Base-by-base conservation (phyloP, 2,888 invertebrate species). In the Leptarthrus brevirostris region DNA sequence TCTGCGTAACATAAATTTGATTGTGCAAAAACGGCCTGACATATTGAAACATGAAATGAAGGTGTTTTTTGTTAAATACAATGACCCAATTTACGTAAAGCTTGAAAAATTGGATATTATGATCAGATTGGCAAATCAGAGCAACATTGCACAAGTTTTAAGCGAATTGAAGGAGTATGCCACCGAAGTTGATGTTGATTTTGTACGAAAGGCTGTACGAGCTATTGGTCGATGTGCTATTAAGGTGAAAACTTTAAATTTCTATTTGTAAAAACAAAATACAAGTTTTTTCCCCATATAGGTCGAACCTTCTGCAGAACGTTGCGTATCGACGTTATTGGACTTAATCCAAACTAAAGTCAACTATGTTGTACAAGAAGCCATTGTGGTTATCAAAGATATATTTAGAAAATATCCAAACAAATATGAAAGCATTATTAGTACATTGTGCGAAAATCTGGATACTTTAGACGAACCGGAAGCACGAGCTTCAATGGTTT, bases 21-120 rank as follows among this genome's bases (percentile, higher is more conserved):
- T 99, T 77, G 99, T 99, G 14, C 99, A 99, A 86, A 99, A 99
- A 85, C 89, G 98, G 52, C 97, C 98, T 0, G 99, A 99, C 75
- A 98, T 99, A 79, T 87, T 99, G 54, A 99, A 99, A 84, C 97
- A 98, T 81, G 99, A 99, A 87, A 98, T 99, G 98, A 99, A 99
- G 89, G 96, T 96, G 74, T 99, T 99, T 87, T 99, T 99, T 85
- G 99, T 99, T 40, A 99, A 99, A 83, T 99, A 99, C 87, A 99
- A 99, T 85, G 99, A 99, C 86, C 99, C 99, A 0, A 99, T 99
- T 83, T 99, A 99, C 85, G 99, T 99, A 52, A 99, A 99, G 84
- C 88, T 99, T 76, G 99, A 99, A 85, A 99, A 99, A 83, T 83
- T 99, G 80, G 99, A 99, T 84, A 99, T 99, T 74, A 99, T 99